These are phyloP conservation scores for Taenioides sp. DNA, from an alignment of 2,797 vertebrate genomes.

Conservation along the genomic window DNA sequence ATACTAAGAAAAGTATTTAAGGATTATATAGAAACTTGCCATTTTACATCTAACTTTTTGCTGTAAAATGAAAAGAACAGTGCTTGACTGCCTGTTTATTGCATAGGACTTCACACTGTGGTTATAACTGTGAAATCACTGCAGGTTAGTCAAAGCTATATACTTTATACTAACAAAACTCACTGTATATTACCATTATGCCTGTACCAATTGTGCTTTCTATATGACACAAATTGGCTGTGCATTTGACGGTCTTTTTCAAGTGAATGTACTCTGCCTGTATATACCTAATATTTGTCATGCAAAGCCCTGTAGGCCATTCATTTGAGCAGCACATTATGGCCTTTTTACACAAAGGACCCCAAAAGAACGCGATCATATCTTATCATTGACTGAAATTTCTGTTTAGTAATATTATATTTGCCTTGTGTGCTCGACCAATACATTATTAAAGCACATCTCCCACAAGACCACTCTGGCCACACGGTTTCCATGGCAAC, in stretches of 20 bases:
- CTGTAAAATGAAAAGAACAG: background rate
- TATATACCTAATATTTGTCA: constrained; percentile 9
- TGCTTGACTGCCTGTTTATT: background rate
- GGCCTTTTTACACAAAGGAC: constrained; percentile 11
- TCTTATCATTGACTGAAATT: constrained; percentile 51
- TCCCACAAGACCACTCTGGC: constrained; percentile 53
- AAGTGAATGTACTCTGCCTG: constrained; percentile 16
- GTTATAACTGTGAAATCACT: background rate
- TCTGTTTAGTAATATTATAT: constrained; percentile 59
- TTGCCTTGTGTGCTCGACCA: constrained; percentile 64
- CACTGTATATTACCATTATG: background rate
- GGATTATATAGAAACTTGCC: background rate
- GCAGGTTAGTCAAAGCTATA: no score
- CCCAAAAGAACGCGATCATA: constrained; percentile 32
- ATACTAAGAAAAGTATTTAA: no score
- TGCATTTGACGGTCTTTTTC: constrained; percentile 26
- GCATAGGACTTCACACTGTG: background rate
- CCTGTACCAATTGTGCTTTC: background rate
- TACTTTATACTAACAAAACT: no score
- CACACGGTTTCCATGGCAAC: constrained; percentile 73
- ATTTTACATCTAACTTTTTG: background rate
- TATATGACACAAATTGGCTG: background rate
- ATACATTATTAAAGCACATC: constrained; percentile 66
- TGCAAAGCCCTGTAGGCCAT: constrained; percentile 13
- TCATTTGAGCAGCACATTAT: constrained; percentile 17